These are phyloP conservation scores for Eriocheir sinensis DNA, from an alignment of 1,140 invertebrate genomes.

Conservation along the genomic window DNA sequence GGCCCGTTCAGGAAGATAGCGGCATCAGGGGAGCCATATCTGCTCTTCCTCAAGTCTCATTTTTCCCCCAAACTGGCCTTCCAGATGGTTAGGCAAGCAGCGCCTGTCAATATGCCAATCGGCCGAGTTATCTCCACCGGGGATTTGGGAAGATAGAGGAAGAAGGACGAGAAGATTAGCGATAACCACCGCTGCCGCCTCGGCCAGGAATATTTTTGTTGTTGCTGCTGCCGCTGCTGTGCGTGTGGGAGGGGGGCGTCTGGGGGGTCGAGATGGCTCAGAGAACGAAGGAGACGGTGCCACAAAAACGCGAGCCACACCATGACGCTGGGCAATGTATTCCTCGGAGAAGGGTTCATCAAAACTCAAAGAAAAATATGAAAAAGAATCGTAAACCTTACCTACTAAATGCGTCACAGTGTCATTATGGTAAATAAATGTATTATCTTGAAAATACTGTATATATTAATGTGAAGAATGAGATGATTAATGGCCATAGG, in stretches of 20 bases:
- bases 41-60: slow-evolving; percentile 23
- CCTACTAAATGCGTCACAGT: no score
- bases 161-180: slow-evolving; percentile 31
- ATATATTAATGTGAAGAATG: no score
- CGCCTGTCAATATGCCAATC: slow-evolving; percentile 13
- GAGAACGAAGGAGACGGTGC: neutral
- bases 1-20: neutral
- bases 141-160: neutral
- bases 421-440: no score
- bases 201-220: neutral
- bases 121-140: neutral
- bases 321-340: no score
- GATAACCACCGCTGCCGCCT: no score
- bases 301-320: neutral
- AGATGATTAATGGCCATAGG: no score
- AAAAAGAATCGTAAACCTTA: no score
- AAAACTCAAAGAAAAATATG: no score
- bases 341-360: no score
- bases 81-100: slow-evolving; percentile 12
- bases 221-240: neutral
- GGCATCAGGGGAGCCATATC: neutral
- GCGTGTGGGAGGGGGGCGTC: no score
- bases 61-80: slow-evolving; percentile 23
- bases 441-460: no score
- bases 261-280: neutral